Evolutionary conservation across 2,113 vertebrate species (phyloP).

Genomic region (Serilophus lunatus): DNA sequence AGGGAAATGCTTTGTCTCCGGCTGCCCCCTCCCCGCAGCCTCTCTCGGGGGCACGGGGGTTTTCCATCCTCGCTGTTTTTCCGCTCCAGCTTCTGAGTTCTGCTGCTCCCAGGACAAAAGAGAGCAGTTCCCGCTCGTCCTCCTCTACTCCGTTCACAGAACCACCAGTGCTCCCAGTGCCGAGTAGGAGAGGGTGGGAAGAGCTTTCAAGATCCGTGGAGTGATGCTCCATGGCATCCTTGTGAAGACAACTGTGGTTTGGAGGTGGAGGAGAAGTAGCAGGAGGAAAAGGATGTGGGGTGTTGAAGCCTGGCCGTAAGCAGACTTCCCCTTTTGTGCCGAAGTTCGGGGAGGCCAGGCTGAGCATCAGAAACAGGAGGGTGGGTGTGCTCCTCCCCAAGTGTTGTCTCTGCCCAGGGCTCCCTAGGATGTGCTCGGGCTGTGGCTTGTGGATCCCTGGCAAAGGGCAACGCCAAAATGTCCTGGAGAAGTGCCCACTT

Average conservation of each 20-base stretch:
- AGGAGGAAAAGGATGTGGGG: background rate
- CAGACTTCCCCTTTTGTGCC: background rate
- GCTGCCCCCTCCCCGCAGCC: background rate
- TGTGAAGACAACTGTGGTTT: accelerated
- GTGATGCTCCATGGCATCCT: background rate
- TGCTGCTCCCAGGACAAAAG: background rate
- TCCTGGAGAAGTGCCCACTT: background rate
- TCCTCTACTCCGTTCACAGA: background rate
- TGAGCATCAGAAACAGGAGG: background rate
- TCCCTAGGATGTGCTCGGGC: accelerated
- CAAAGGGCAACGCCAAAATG: accelerated
- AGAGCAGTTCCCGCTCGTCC: background rate
- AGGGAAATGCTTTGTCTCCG: background rate
- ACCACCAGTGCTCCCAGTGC: background rate
- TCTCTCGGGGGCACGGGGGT: background rate
- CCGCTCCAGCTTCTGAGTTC: background rate
- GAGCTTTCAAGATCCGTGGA: background rate
- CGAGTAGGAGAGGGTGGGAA: background rate
- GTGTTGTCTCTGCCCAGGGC: background rate
- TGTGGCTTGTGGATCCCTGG: background rate
- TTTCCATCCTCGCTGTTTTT: background rate
- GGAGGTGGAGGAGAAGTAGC: background rate
- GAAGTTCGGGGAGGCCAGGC: background rate
- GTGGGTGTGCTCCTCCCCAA: accelerated
- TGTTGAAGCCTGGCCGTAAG: accelerated